Evolutionary conservation across 2,888 invertebrate species (phyloP).

Genomic region (Parnassius smintheus): DNA sequence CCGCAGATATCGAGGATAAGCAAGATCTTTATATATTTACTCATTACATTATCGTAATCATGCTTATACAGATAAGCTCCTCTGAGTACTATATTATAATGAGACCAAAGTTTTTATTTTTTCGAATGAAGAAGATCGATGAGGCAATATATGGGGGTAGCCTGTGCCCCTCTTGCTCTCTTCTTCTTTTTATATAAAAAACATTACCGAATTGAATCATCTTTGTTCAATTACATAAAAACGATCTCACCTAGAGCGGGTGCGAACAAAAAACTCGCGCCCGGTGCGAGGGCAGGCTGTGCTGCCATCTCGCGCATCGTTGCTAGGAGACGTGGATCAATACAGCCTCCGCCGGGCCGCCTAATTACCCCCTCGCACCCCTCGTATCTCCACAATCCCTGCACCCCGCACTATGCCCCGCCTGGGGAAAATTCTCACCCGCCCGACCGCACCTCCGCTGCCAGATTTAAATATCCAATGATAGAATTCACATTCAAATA

Average conservation of each 20-base stretch:
- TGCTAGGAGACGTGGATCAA: constrained; percentile 79
- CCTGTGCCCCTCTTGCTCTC: too few species aligned
- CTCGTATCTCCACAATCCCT: constrained; percentile 37
- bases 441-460: constrained; percentile 57
- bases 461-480: constrained; percentile 78
- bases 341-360: constrained; percentile 80
- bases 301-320: constrained; percentile 73
- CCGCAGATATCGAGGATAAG: neutral
- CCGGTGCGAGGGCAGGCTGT: constrained; percentile 63
- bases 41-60: neutral
- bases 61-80: neutral
- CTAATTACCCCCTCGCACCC: constrained; percentile 63
- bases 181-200: too few species aligned
- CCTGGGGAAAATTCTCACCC: constrained; percentile 58
- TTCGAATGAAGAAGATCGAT: too few species aligned
- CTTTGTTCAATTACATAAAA: constrained; percentile 71
- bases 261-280: constrained; percentile 70
- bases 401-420: constrained; percentile 38
- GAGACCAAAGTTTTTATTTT: too few species aligned
- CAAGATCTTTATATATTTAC: neutral
- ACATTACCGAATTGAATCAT: constrained; percentile 75
- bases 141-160: too few species aligned
- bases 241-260: constrained; percentile 70
- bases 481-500: constrained; percentile 78
- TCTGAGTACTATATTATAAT: too few species aligned